Conservation (phyloP, 2,797 vertebrate species). For the Pipistrellus pygmaeus region DNA sequence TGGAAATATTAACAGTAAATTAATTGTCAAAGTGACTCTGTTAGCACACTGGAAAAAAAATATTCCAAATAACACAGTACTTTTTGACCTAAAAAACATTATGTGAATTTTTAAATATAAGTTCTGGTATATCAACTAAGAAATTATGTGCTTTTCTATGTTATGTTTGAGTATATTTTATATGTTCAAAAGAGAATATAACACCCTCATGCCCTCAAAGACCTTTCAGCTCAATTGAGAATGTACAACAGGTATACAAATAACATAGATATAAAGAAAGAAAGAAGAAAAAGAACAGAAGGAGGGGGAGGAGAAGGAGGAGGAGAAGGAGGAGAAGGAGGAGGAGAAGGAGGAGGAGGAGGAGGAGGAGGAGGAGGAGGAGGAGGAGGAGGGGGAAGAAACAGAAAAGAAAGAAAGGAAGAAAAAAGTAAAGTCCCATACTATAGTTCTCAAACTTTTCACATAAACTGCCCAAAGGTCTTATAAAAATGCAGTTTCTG, state of each 20-base stretch:
- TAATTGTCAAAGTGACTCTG: background rate
- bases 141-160: background rate
- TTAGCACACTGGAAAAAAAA: background rate
- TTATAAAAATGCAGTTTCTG: background rate
- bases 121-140: background rate
- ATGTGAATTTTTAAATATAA: slow-evolving; percentile 2
- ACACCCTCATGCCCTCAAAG: background rate
- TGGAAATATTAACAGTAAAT: background rate
- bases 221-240: background rate
- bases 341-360: too few species aligned
- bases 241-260: background rate
- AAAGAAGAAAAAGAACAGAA: too few species aligned
- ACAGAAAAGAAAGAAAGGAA: background rate
- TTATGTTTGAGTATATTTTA: background rate
- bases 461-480: background rate
- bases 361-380: too few species aligned
- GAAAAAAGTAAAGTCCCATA: background rate
- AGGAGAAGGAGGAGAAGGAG: too few species aligned
- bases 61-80: background rate
- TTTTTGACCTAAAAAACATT: slow-evolving; percentile 22
- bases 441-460: background rate
- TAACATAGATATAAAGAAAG: background rate
- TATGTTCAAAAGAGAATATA: background rate
- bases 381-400: too few species aligned
- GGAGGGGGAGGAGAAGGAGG: too few species aligned